phyloP scores from a whole-genome alignment of 2,888 invertebrate species.

The Tortrix viridana region DNA sequence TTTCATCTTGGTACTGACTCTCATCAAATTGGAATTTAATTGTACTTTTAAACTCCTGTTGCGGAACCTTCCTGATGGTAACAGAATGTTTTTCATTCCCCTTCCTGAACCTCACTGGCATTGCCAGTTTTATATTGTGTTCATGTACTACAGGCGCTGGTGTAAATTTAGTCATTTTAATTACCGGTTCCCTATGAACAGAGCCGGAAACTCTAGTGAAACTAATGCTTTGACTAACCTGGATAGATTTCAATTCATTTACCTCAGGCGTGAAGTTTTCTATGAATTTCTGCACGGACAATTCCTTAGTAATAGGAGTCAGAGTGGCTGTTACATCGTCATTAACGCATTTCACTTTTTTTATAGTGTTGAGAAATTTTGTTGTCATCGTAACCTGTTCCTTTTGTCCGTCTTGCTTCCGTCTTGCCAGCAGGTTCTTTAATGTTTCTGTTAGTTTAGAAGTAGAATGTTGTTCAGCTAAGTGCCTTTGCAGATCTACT shows the following conservation, averaged over 20 bases:
- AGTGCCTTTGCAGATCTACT: conserved; percentile 55
- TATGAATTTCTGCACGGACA: conserved; percentile 68
- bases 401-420: conserved; percentile 46
- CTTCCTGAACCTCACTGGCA: conserved; percentile 61
- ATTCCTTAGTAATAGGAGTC: conserved; percentile 45
- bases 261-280: conserved; percentile 69
- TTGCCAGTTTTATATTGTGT: conserved; percentile 45
- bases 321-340: conserved; percentile 49
- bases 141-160: conserved; percentile 22
- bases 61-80: conserved; percentile 51
- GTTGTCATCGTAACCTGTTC: conserved; percentile 43
- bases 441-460: conserved; percentile 70
- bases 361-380: conserved; percentile 57
- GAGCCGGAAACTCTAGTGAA: conserved; percentile 46
- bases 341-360: conserved; percentile 48
- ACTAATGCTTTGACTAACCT: conserved; percentile 43
- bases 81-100: conserved; percentile 47
- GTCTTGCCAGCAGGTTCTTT: conserved; percentile 61
- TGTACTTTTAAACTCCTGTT: conserved; percentile 18
- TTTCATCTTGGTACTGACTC: conserved; percentile 2
- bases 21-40: conserved; percentile 31
- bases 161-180: conserved; percentile 61
- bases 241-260: conserved; percentile 40
- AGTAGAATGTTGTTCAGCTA: conserved; percentile 54
- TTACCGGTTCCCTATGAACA: conserved; percentile 43